Conservation (phyloP, 2,113 vertebrate species). For the Plectropomus leopardus region DNA sequence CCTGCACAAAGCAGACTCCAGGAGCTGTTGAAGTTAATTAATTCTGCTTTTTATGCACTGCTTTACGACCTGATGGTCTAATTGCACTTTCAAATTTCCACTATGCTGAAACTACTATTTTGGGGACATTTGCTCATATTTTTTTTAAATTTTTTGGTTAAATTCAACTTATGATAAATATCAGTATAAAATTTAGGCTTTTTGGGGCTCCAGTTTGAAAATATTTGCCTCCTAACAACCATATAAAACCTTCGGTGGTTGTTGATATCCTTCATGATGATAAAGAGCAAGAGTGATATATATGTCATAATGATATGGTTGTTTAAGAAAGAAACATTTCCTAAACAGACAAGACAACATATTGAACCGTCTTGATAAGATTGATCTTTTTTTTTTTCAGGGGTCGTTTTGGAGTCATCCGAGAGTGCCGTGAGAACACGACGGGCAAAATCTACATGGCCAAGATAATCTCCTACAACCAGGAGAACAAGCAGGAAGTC, state of each 20-base stretch:
- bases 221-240: background rate
- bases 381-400: conserved; percentile 72
- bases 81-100: background rate
- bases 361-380: background rate
- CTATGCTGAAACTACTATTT: background rate
- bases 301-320: background rate
- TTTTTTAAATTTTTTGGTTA: background rate
- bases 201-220: background rate
- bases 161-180: background rate
- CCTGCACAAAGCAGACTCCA: background rate
- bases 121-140: background rate
- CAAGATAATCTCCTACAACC: conserved; percentile 93
- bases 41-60: background rate
- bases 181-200: background rate
- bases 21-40: background rate
- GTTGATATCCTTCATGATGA: background rate
- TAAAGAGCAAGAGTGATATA: background rate
- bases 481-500: conserved; percentile 87
- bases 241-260: background rate
- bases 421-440: conserved; percentile 92
- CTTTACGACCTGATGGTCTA: background rate
- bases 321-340: too few relatives aligned
- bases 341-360: too few relatives aligned
- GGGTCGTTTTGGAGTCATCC: conserved; percentile 93
- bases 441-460: conserved; percentile 94